Evolutionary conservation across 2,113 vertebrate genomes (phyloP).

Genomic region (Pholis gunnellus): DNA sequence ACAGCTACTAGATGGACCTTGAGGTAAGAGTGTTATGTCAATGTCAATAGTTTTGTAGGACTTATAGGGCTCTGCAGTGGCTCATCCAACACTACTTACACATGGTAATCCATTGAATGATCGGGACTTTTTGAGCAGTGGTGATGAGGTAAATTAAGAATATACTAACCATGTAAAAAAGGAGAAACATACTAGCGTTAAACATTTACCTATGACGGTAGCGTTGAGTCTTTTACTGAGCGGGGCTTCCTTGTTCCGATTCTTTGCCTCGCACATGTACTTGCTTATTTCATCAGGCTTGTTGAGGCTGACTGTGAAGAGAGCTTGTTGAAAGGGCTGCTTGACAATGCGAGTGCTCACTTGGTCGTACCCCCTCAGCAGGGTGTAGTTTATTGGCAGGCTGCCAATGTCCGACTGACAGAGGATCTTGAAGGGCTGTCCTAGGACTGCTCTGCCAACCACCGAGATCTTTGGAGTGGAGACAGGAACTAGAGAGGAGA

Average conservation of each 20-base stretch:
- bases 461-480: constrained; percentile 72
- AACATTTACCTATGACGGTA: constrained; percentile 72
- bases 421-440: constrained; percentile 56
- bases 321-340: not conserved
- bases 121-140: not conserved
- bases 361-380: rapidly evolving
- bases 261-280: constrained; percentile 75
- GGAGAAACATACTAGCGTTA: not conserved
- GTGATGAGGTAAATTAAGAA: not conserved
- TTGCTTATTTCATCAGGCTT: constrained; percentile 18
- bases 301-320: constrained; percentile 58
- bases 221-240: constrained; percentile 49
- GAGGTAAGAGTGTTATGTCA: not conserved
- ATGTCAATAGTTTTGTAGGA: not conserved
- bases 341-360: not conserved
- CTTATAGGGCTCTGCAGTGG: not conserved
- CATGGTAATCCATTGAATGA: not conserved
- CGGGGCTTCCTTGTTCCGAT: not conserved
- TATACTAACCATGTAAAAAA: not conserved
- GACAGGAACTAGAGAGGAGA: constrained; percentile 66
- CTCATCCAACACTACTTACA: not conserved
- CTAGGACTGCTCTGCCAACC: constrained; percentile 56
- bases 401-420: constrained; percentile 76
- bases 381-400: constrained; percentile 81
- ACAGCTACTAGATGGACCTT: not conserved